Evolutionary conservation across 2,888 invertebrate genomes (phyloP).

Genomic region (Cordilura impudica): DNA sequence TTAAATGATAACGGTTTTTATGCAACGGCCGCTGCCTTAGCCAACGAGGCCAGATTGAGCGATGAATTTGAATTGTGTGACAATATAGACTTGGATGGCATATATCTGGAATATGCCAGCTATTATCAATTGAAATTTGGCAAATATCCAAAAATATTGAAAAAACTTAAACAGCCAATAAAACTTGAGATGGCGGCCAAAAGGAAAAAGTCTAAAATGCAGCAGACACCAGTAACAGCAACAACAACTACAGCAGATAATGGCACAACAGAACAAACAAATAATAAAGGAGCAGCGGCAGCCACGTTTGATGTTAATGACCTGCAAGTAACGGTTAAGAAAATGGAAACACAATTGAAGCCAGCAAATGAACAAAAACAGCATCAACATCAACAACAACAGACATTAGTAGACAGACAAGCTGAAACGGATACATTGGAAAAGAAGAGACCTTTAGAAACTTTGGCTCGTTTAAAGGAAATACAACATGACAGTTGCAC

Average conservation of each 20-base stretch:
- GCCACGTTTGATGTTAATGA: conserved; percentile 58
- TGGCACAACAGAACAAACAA: conserved; percentile 15
- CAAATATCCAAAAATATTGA: conserved; percentile 90
- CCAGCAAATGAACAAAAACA: background rate
- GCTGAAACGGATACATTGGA: conserved; percentile 14
- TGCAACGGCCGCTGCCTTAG: conserved; percentile 83
- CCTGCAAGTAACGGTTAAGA: conserved; percentile 68
- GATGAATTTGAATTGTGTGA: conserved; percentile 88
- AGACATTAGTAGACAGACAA: conserved; percentile 2
- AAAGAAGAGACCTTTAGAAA: background rate
- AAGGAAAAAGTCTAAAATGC: conserved; percentile 43
- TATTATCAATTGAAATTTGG: conserved; percentile 92
- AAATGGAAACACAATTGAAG: conserved; percentile 64
- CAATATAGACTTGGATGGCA: conserved; percentile 92
- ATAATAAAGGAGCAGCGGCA: conserved; percentile 37
- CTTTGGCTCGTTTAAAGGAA: conserved; percentile 64
- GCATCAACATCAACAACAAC: background rate
- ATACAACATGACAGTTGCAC: conserved; percentile 69
- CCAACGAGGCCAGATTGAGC: conserved; percentile 85
- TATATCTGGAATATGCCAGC: conserved; percentile 92
- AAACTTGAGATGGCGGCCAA: conserved; percentile 67
- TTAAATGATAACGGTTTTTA: conserved; percentile 83
- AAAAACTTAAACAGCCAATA: conserved; percentile 72
- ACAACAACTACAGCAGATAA: conserved; percentile 44
- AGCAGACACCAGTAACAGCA: conserved; percentile 51